These are phyloP conservation scores for Petrocephalus sullivani DNA, from an alignment of 2,797 vertebrate species.

Conservation along the genomic window DNA sequence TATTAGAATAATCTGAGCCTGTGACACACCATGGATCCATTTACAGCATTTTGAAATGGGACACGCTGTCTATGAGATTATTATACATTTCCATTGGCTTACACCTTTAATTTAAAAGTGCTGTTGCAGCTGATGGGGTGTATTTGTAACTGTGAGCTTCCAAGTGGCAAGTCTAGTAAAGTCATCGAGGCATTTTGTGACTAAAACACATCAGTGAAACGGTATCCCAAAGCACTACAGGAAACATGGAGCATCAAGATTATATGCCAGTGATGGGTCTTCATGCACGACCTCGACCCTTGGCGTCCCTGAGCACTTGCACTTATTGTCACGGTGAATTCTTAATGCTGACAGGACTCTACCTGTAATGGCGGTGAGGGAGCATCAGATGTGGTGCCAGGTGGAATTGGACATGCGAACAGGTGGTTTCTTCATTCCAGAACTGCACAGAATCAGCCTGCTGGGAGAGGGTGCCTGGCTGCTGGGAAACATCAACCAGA, in stretches of 20 bases:
- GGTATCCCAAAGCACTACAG: background rate
- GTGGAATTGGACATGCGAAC: background rate
- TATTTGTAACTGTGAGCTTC: background rate
- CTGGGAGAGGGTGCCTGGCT: slow-evolving; percentile 80
- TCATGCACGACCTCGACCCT: background rate
- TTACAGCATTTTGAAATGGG: background rate
- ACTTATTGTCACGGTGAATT: background rate
- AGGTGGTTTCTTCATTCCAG: slow-evolving; percentile 50
- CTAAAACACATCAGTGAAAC: background rate
- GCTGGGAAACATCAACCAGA: slow-evolving; percentile 95
- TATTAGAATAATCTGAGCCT: background rate
- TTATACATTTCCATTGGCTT: background rate
- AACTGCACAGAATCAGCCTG: slow-evolving; percentile 72
- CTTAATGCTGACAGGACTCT: background rate
- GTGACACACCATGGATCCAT: background rate
- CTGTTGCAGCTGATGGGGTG: background rate
- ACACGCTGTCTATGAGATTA: background rate
- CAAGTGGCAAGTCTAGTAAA: background rate
- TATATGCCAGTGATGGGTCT: background rate
- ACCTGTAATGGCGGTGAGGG: background rate
- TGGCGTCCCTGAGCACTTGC: background rate
- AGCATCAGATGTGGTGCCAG: background rate
- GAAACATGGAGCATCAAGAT: background rate
- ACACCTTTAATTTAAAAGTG: background rate
- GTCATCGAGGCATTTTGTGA: background rate